Evolutionary conservation across 2,113 vertebrate genomes (phyloP).

Genomic region (Scortum barcoo): DNA sequence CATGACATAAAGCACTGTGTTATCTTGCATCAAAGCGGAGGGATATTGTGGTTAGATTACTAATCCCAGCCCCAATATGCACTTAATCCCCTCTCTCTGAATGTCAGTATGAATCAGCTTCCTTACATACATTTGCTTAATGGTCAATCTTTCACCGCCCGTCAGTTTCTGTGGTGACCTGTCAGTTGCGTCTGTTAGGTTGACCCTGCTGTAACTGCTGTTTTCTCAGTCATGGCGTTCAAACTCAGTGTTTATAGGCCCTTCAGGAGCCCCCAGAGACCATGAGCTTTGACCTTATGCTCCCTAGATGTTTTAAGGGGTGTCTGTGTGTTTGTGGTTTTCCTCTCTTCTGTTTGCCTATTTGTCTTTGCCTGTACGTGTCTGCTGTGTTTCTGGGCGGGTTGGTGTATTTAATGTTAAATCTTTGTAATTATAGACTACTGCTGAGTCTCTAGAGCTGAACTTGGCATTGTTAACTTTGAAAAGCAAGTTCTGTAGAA

Average conservation of each 20-base stretch:
- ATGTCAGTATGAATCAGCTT: constrained; percentile 31
- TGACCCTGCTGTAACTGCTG: constrained; percentile 35
- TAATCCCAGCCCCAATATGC: constrained; percentile 35
- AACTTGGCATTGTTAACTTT: background rate
- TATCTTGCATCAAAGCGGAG: background rate
- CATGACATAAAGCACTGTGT: background rate
- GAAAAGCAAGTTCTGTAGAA: background rate
- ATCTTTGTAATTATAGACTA: background rate
- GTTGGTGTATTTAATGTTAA: background rate
- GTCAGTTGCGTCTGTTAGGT: background rate
- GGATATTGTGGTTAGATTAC: constrained; percentile 17
- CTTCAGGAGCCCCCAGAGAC: constrained; percentile 8
- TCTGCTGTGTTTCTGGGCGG: background rate
- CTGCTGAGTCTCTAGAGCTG: background rate
- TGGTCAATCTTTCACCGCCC: constrained; percentile 24
- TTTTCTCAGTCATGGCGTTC: constrained; percentile 60
- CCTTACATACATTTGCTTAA: constrained; percentile 17
- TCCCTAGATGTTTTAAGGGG: constrained; percentile 33
- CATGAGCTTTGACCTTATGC: constrained; percentile 52
- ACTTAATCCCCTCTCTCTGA: constrained; percentile 28
- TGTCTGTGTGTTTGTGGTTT: constrained; percentile 11
- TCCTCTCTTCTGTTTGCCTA: background rate
- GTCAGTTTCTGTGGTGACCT: constrained; percentile 19
- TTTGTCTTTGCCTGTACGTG: background rate
- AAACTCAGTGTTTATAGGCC: constrained; percentile 56